Conservation (phyloP, 2,113 vertebrate species). For the zebrafish (Danio rerio) region GRCz12tu NC_133189.1:31335001-31335500, state of each 20-base stretch:
- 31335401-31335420: background rate
- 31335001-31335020: background rate
- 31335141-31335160: conserved; percentile 17
- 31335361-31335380: background rate
- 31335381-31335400: background rate
- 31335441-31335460: background rate
- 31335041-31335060: conserved; percentile 55
- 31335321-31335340: background rate
- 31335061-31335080: conserved; percentile 52
- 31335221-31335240: conserved; percentile 16
- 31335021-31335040: conserved; percentile 24
- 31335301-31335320: background rate
- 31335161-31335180: conserved; percentile 37
- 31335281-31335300: conserved; percentile 8
- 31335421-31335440: background rate
- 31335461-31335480: too few relatives aligned
- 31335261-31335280: background rate
- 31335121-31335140: conserved; percentile 34
- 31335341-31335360: background rate
- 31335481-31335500: too few relatives aligned
- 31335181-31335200: conserved; percentile 21
- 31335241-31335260: background rate
- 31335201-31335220: background rate
- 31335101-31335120: conserved; percentile 49
- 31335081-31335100: conserved; percentile 41